Base-by-base conservation (phyloP, 1,140 invertebrate species). In the Pseudomyrmex cubaensis region DNA sequence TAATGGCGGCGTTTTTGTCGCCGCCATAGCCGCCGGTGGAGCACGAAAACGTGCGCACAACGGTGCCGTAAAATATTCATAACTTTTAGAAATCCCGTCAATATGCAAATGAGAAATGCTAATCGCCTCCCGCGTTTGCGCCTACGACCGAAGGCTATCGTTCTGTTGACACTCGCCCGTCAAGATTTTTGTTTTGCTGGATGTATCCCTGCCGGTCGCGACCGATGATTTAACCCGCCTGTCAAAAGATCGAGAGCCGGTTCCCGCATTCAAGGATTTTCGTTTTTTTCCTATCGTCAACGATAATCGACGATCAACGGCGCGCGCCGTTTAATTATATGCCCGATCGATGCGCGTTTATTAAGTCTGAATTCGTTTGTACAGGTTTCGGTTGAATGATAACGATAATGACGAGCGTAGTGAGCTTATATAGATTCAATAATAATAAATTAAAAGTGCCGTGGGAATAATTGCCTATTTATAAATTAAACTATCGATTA, bases 31-130 rank as follows among this genome's bases (percentile, higher is more conserved):
- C 20, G 15, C n/a, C 22, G 10, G 44, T 57, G 17, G 54, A 57
- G 35, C 20, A 63, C 75, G 75, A 59, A 70, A 78, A 70, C 20
- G 54, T 54, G 35, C 20, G 54, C 64, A 17, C 63, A 54, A 50
- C 44, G 12, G 2, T 2, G 67, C 83, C 84, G 85, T 94, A 94
- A 94, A 94, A 93, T 94, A 94, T 94, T 94, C 94, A 94, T 94
- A 94, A 94, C 92, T 94, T 94, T 94, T 93, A 92, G 92, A 93
- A 94, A 94, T 94, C 92, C 94, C 93, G 94, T 94, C 93, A 94
- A 94, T 94, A 94, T 94, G 93, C 92, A 93, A 94, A 94, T 93
- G 89, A 78, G 87, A 90, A 94, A 94, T 94, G 93, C 92, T 94
- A 94, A 94, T 94, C 91, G 90, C 72, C 84, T 89, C 74, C 89